Evolutionary conservation across 2,113 vertebrate species (phyloP), one percentile per base, ranked within the genome.

Genomic region (Hipposideros armiger): DNA sequence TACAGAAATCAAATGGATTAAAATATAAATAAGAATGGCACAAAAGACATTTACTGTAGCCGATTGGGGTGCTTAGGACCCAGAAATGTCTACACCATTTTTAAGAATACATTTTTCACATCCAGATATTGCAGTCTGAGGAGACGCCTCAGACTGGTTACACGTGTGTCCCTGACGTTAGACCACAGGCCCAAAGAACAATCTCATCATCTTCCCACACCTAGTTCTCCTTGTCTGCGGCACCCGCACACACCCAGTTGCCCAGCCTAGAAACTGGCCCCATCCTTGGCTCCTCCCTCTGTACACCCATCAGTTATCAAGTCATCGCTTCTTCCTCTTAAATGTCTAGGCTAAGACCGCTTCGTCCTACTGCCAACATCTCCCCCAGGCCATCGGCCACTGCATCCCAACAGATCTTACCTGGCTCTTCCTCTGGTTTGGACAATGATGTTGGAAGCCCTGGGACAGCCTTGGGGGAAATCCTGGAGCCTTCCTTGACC

Each of bases 91-190:
- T 56, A 7, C 26, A n/a, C 20, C 30, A 1, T 24, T 60, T 83
- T 88, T 47, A 67, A 70, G 36, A 84, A 58, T 20, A 66, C 45
- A 87, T 36, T 24, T 45, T 45, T 42, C 62, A 20, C 4, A 8
- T 58, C 77, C 62, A 69, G 47, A 85, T 8, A 56, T 3, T 60
- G 70, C 16, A 30, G 14, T 8, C 19, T 36, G 36, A 36, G 2
- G 54, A 90, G 67, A 45, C 36, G 94, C 50, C 73, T 56, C 60
- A 77, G 92, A 60, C 45, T 7, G 40, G 32, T 82, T 60, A 60
- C 17, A 4, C 0, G 0, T 9, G 1, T 22, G 67, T 76, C 67
- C 42, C 36, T 69, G 6, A 1, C 0, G 0, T 20, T 24, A 73
- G 42, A 67, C 10, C 50, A 69, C 42, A 94, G 72, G 16, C 20